phyloP scores from a whole-genome alignment of 2,113 vertebrate genomes.

The Astatoreochromis straeleni region DNA sequence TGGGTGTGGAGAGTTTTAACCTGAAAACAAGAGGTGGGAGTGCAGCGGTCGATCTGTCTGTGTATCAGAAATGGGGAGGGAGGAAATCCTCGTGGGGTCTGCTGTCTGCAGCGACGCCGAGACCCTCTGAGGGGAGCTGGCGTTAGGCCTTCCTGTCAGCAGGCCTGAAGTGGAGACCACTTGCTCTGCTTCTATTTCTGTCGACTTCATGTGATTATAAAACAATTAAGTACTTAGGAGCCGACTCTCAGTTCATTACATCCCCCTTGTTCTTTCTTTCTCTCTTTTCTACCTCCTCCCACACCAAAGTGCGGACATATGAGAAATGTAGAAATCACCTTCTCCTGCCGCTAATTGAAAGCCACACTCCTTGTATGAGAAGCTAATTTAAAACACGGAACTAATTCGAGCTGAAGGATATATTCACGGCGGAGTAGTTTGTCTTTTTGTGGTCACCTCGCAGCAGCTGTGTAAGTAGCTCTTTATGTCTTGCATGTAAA shows the following conservation, averaged over 20 bases:
- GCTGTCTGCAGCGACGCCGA: background rate
- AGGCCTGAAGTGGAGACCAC: slow-evolving; percentile 25
- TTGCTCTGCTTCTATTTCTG: slow-evolving; percentile 50
- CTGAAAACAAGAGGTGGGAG: background rate
- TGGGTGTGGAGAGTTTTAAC: background rate
- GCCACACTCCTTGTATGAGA: slow-evolving; percentile 13
- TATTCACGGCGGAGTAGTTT: slow-evolving; percentile 9
- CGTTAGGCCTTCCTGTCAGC: slow-evolving; percentile 30
- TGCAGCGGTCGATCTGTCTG: background rate
- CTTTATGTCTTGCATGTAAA: background rate
- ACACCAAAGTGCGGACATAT: background rate
- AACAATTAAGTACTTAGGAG: slow-evolving; percentile 60
- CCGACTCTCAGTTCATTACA: slow-evolving; percentile 56
- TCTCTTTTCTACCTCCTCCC: slow-evolving; percentile 7
- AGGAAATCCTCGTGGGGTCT: background rate
- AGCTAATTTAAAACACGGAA: slow-evolving; percentile 21
- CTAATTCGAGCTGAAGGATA: slow-evolving; percentile 17
- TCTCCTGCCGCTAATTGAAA: slow-evolving; percentile 33
- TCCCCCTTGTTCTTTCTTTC: slow-evolving; percentile 8
- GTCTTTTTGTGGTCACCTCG: slow-evolving; percentile 2
- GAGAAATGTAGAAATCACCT: slow-evolving; percentile 32
- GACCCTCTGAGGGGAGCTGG: background rate
- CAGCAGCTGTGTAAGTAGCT: background rate
- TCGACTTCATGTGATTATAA: slow-evolving; percentile 59
- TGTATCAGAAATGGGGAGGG: background rate